A percentile compares a stretch with the other conserved stretches of the same genome.
Evolutionary conservation across 2,888 invertebrate species (phyloP).

Genomic region (Pseudolycoriella hygida): DNA sequence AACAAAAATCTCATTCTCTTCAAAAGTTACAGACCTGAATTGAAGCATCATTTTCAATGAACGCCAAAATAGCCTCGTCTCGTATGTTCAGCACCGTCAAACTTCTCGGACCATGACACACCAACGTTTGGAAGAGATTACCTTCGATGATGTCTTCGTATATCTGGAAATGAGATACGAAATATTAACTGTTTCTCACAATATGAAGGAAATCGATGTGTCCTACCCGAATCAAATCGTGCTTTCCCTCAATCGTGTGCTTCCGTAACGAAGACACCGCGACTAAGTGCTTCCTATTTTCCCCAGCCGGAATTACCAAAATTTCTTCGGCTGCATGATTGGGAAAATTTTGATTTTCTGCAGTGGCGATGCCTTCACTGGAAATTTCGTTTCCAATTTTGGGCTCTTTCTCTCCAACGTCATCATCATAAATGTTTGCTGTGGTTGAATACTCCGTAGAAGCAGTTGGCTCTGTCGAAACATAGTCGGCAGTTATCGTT

Average conservation of each 20-base stretch:
- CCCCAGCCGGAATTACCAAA: constrained; percentile 21
- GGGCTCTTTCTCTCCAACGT: constrained; percentile 8
- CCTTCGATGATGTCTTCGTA: constrained; percentile 29
- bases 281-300: constrained; percentile 18
- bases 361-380: constrained; percentile 13
- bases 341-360: constrained; percentile 20
- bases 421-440: neutral
- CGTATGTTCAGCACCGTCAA: constrained; percentile 24
- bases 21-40: constrained; percentile 12
- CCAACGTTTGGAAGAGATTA: constrained; percentile 33
- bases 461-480: neutral
- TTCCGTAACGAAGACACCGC: constrained; percentile 25
- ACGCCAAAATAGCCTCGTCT: constrained; percentile 33
- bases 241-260: constrained; percentile 18
- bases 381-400: constrained; percentile 12
- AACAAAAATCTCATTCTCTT: neutral
- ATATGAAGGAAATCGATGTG: neutral
- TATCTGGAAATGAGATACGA: constrained; percentile 20
- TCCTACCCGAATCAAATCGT: constrained; percentile 26
- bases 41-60: constrained; percentile 25
- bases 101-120: constrained; percentile 30
- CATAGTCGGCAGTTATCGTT: neutral
- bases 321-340: constrained; percentile 19
- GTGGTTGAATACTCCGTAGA: neutral
- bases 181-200: neutral